Base-by-base conservation (phyloP, 2,888 invertebrate genomes). In the Epicampocera succincta region DNA sequence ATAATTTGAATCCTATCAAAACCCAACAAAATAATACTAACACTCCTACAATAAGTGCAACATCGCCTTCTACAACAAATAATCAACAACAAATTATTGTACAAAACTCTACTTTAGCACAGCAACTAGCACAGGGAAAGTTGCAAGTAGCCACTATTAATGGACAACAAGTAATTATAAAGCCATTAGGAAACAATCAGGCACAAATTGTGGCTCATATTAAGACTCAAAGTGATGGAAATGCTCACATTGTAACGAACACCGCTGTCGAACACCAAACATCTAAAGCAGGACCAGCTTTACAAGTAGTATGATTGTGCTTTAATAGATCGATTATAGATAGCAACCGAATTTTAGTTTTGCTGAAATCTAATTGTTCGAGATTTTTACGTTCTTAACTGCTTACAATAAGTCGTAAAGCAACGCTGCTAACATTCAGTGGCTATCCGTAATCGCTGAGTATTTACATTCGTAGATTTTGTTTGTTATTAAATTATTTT, bases 151-250 rank as follows among this genome's bases (percentile, higher is more conserved):
- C 96, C 0, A 96, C 95, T 0, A 94, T 97, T 29, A 95, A 95
- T 88, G 96, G 96, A 0, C 96, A 96, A 87, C 96, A 96, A 90
- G 96, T 97, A 33, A 92, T 96, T 52, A 95, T 97, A 79, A 92
- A 96, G 56, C 94, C 95, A 0, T 93, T 96, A 11, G 95, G 95
- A 65, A 95, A 95, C 89, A 95, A 95, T 88, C 95, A 95, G 87
- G 95, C 95, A 9, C 95, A 95, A 90, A 94, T 96, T 72, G 95
- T 96, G 19, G 95, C 94, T 0, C 95, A 95, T 87, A 93, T 95
- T 60, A 94, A 93, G 15, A 93, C 93, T 84, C 92, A 93, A 86
- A 92, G 92, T 80, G 91, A 91, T 83, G 92, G 91, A 1, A 90
- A 89, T 86, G 88, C 90, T 40, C 89, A 91, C 60, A 91, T 91